Evolutionary conservation across 2,113 vertebrate genomes (phyloP), one percentile per base, ranked within the genome.

Genomic region (Eira barbara): DNA sequence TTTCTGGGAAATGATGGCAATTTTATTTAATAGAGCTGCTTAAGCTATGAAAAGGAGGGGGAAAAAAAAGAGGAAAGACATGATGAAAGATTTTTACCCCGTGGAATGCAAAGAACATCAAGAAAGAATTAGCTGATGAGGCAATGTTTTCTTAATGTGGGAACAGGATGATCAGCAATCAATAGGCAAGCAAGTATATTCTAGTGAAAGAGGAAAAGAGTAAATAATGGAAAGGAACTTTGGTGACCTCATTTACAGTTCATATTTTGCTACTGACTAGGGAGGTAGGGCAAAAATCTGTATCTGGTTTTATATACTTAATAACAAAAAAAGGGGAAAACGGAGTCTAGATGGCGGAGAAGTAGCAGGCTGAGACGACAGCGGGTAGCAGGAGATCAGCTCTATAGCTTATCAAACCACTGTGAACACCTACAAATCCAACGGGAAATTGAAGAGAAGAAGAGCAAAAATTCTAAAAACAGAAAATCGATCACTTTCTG

Each of bases 1-100:
- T 96, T 95, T 89, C 74, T 97, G 97, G 87, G 69, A 94, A 97
- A 65, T 59, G 57, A 55, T 89, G 61, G 85, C 21, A 81, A 95
- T 82, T 93, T 17, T 45, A 42, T 73, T 97, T 87, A 94, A 89
- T 55, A 67, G 8, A 92, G n/a, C 8, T 76, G 18, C n/a, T 23
- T 95, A 20, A 87, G 63, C 14, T 83, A 76, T 49, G 47, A 6
- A 20, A 36, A n/a, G 29, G 74, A 49, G 57, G 42, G 27, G 39
- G 59, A 12, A 61, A 71, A 71, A 7, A 52, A 69, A 69, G 18
- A 42, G 17, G 21, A 69, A 52, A 63, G 23, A 57, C 0, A 7
- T 85, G 76, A 34, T 47, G 42, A 82, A 96, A 83, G 76, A 27
- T 1, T 61, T 25, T 89, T 74, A 79, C 13, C 0, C 25, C 34